These are phyloP conservation scores for Trichosurus vulpecula DNA, from an alignment of 2,797 vertebrate genomes.

Conservation along the genomic window DNA sequence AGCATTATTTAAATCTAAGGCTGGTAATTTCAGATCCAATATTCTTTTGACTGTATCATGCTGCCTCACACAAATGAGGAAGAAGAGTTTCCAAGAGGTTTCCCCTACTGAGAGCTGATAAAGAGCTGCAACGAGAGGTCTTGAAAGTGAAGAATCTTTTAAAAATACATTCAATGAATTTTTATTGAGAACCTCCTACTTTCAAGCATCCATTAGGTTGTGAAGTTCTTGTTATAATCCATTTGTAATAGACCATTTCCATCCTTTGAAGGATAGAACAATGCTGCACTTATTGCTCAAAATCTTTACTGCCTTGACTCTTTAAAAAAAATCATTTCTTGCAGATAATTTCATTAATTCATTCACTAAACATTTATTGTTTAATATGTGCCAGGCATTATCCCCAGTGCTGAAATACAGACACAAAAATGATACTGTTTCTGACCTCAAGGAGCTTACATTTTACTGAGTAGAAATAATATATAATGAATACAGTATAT, in stretches of 20 bases:
- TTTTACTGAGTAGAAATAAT: neutral
- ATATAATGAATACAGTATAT: neutral
- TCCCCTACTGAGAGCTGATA: neutral
- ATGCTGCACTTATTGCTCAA: neutral
- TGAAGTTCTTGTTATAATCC: neutral
- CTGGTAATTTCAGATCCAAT: neutral
- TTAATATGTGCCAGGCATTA: neutral
- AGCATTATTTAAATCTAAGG: neutral
- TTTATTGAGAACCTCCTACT: neutral
- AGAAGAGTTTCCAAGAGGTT: neutral
- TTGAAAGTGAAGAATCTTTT: neutral
- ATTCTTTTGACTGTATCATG: neutral
- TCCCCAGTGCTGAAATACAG: neutral
- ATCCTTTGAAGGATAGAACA: slow-evolving; percentile 23
- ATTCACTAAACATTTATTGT: neutral
- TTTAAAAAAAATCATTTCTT: neutral
- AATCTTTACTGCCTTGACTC: neutral
- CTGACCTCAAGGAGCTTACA: neutral
- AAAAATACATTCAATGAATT: neutral
- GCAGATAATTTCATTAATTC: neutral
- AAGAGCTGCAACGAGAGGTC: neutral
- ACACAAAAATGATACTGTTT: neutral
- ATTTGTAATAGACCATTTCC: neutral
- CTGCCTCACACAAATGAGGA: neutral
- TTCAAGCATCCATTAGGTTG: neutral